Conservation (phyloP, 1,140 invertebrate species). For the Stegodyphus mimosarum region DNA sequence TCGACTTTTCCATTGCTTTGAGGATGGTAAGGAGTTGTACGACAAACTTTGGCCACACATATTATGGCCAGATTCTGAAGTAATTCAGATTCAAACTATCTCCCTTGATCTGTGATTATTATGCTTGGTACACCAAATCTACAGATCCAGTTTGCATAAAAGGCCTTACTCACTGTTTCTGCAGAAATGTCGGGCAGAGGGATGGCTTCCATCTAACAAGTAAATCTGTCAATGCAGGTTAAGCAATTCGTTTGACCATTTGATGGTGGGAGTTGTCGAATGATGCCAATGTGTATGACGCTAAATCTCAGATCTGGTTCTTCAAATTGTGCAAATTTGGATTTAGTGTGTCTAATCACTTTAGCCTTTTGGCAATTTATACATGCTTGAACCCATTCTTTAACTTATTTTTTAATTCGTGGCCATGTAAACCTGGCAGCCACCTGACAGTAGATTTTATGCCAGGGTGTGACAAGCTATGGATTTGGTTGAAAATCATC, state of each 20-base stretch:
- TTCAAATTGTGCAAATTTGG: too few relatives aligned
- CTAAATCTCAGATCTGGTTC: too few relatives aligned
- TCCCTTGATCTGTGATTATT: slow-evolving; percentile 9
- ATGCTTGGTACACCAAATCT: background rate
- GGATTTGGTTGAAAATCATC: background rate
- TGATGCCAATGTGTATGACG: too few relatives aligned
- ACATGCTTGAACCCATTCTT: too few relatives aligned
- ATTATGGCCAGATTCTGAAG: background rate
- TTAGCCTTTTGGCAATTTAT: too few relatives aligned
- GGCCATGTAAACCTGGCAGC: background rate
- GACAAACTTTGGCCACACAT: background rate
- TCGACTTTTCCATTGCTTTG: slow-evolving; percentile 4
- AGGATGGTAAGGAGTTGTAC: slow-evolving; percentile 2
- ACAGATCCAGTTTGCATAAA: slow-evolving; percentile 9
- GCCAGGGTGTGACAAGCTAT: background rate
- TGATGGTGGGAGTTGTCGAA: background rate
- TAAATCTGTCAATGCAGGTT: background rate
- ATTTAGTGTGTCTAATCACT: too few relatives aligned
- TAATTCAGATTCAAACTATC: slow-evolving; percentile 4
- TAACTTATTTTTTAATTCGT: background rate
- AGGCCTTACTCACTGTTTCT: background rate
- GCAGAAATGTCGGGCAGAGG: background rate
- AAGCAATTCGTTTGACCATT: background rate
- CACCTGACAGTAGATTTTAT: background rate
- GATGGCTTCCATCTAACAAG: background rate